Base-by-base conservation (phyloP, 2,113 vertebrate genomes). In the Oncorhynchus gorbuscha region DNA sequence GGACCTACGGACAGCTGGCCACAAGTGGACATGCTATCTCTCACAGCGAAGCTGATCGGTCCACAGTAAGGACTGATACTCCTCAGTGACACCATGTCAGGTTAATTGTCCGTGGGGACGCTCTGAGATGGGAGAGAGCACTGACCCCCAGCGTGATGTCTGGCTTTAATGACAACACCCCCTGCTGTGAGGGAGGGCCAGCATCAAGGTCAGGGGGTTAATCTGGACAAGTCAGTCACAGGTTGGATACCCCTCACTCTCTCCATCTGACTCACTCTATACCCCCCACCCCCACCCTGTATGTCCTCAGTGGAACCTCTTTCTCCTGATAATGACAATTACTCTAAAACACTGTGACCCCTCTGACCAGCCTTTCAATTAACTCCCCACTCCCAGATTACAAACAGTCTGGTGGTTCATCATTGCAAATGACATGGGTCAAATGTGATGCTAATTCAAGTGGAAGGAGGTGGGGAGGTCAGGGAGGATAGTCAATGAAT, bases 101-200 rank as follows among this genome's bases (percentile, higher is more conserved):
- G 74, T 64, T 74, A 72, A 32, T 73, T 66, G 28, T 71, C 67
- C n/a, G 30, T 26, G 6, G 35, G 16, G 51, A 72, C 8, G n/a
- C 64, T 62, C 65, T 70, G 67, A 62, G 58, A 73, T 45, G 45
- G 39, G 48, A 67, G 62, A 69, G 59, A 64, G 69, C 24, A 30
- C 20, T 66, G 76, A 79, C 71, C 75, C 67, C 66, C 59, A 70
- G 71, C 49, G 26, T 55, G 66, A 79, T 16, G n/a, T 32, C 64
- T 22, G 48, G 39, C 49, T 32, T 74, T 70, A 81, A 79, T 75
- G 78, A 32, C 72, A 39, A 30, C 39, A 18, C 67, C 66, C 79
- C 74, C 74, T 61, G 69, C 62, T 18, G 78, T 39, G 67, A 26
- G 18, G 65, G 66, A 66, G 45, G 70, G 76, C 69, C 45, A 48